Evolutionary conservation across 2,797 vertebrate genomes (phyloP).

Genomic region (Coilia nasus): DNA sequence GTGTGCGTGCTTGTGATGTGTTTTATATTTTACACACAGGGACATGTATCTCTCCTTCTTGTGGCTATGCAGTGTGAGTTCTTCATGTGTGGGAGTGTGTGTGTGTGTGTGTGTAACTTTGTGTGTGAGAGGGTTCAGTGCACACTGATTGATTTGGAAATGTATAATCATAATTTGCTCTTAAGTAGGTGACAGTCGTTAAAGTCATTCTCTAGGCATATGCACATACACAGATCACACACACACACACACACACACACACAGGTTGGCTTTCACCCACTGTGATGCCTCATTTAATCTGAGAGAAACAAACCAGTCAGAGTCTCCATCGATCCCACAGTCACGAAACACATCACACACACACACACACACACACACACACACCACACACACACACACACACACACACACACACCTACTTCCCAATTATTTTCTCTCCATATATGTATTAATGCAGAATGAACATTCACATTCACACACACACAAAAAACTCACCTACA

Average conservation of each 20-base stretch:
- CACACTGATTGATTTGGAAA: background rate
- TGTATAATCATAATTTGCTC: background rate
- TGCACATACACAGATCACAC: background rate
- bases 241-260: constrained; percentile 8
- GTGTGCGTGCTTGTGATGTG: background rate
- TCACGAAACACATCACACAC: background rate
- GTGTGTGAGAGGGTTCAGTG: background rate
- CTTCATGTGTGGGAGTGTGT: background rate
- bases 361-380: background rate
- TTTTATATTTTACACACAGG: background rate
- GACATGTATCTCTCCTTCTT: too few species aligned
- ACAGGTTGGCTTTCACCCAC: background rate
- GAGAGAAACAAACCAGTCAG: background rate
- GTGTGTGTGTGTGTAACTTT: background rate
- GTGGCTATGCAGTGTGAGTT: too few species aligned
- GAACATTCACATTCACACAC: background rate
- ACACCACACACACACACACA: background rate
- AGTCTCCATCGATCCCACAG: background rate
- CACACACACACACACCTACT: background rate
- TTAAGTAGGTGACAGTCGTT: background rate
- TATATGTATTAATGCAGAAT: too few species aligned
- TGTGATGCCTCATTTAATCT: background rate
- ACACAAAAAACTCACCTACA: background rate
- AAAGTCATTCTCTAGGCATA: background rate
- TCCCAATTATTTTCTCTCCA: too few species aligned